These are phyloP conservation scores for Hippopotamus amphibius DNA, from an alignment of 2,113 vertebrate species.

Conservation along the genomic window DNA sequence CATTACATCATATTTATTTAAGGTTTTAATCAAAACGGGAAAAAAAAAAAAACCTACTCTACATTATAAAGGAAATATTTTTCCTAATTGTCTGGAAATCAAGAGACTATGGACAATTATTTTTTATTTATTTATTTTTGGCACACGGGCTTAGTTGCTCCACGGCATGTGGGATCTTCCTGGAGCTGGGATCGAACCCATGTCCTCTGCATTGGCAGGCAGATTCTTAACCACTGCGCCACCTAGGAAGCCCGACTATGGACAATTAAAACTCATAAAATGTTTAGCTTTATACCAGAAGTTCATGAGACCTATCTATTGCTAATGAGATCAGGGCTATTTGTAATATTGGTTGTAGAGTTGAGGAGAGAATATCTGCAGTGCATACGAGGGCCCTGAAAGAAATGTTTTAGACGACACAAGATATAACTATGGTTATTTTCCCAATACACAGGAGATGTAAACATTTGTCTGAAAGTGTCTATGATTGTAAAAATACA, in stretches of 20 bases:
- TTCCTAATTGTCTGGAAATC: slow-evolving; percentile 8
- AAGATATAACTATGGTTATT: background rate
- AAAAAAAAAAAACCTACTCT: background rate
- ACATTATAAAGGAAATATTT: background rate
- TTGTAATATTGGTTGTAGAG: background rate
- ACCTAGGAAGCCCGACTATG: background rate
- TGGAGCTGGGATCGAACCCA: too few relatives aligned
- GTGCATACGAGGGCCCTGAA: background rate
- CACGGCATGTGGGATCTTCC: too few relatives aligned
- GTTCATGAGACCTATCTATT: background rate
- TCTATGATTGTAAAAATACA: background rate
- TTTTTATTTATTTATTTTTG: too few relatives aligned
- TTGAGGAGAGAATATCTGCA: background rate
- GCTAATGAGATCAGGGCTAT: background rate
- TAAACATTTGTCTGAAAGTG: slow-evolving; percentile 51
- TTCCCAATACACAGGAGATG: background rate
- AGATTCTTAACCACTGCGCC: too few relatives aligned
- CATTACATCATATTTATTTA: slow-evolving; percentile 14
- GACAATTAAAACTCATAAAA: slow-evolving; percentile 36
- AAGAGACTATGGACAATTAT: background rate
- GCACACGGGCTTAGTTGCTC: too few relatives aligned
- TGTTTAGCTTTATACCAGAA: background rate
- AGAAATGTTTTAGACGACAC: background rate
- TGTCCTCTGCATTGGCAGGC: too few relatives aligned
- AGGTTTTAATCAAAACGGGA: slow-evolving; percentile 47